Percentiles rank a stretch among this genome's conserved stretches.
Conservation (phyloP, 1,140 invertebrate species). For the Cephus cinctus region DNA sequence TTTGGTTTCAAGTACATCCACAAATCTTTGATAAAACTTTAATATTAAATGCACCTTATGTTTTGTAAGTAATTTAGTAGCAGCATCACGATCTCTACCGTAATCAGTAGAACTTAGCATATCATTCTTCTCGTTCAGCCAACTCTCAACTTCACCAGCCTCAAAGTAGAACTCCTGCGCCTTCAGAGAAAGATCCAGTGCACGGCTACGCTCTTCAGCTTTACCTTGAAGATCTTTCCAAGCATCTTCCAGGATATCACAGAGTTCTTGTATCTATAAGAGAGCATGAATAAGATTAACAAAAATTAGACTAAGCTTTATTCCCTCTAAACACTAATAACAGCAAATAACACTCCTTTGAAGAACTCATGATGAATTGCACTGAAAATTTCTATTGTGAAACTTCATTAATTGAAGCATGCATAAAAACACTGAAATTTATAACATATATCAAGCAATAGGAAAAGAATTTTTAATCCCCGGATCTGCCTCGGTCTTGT, state of each 20-base stretch:
- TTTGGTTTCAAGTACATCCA: slow-evolving; percentile 1
- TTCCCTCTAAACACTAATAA: too few relatives aligned
- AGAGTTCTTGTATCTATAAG: slow-evolving; percentile 64
- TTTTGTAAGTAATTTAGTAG: slow-evolving; percentile 87
- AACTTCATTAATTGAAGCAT: too few relatives aligned
- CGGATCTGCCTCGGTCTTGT: too few relatives aligned
- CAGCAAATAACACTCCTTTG: too few relatives aligned
- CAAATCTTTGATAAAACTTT: neutral
- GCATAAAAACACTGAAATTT: too few relatives aligned
- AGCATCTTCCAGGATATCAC: slow-evolving; percentile 62
- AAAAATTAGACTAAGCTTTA: neutral
- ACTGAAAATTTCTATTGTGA: too few relatives aligned
- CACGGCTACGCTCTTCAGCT: slow-evolving; percentile 69
- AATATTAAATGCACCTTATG: slow-evolving; percentile 69
- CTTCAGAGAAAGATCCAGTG: slow-evolving; percentile 81
- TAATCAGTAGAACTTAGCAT: slow-evolving; percentile 80
- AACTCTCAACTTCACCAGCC: slow-evolving; percentile 88
- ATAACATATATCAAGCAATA: too few relatives aligned
- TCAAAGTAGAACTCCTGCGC: slow-evolving; percentile 90
- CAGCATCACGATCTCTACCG: slow-evolving; percentile 84
- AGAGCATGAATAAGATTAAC: neutral
- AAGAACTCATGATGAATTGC: too few relatives aligned
- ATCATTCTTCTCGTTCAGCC: slow-evolving; percentile 86
- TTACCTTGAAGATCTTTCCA: slow-evolving; percentile 72
- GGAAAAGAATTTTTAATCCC: too few relatives aligned